Conservation (phyloP, 2,113 vertebrate genomes). For the Malurus cyaneus region DNA sequence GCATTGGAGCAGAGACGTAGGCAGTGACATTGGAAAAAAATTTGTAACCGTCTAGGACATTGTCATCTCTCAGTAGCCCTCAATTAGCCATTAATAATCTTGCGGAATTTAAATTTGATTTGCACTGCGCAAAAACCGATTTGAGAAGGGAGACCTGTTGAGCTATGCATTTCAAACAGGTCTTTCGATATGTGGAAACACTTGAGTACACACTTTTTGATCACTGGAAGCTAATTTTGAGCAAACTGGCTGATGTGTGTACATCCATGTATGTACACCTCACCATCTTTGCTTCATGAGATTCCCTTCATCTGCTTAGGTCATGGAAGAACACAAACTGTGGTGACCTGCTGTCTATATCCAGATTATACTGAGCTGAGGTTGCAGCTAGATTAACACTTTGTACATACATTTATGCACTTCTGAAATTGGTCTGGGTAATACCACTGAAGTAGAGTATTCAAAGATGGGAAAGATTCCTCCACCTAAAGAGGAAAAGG, state of each 20-base stretch:
- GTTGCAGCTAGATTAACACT: neutral
- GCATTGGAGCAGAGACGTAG: neutral
- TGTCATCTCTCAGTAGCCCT: conserved; percentile 5
- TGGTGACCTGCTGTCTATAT: neutral
- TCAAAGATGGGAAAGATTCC: neutral
- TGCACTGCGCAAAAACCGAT: neutral
- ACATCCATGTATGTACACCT: neutral
- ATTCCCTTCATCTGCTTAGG: neutral
- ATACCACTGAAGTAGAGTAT: neutral
- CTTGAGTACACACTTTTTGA: neutral
- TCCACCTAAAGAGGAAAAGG: neutral
- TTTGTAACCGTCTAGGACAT: neutral
- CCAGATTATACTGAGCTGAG: neutral
- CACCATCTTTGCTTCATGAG: neutral
- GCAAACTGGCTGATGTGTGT: fast-evolving
- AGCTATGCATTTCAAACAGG: neutral
- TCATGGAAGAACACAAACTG: neutral
- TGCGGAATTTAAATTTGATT: conserved; percentile 37
- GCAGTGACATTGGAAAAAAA: conserved; percentile 14
- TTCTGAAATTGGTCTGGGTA: neutral
- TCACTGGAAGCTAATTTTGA: neutral
- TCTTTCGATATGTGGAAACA: neutral
- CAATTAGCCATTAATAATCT: conserved; percentile 47
- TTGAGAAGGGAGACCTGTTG: neutral
- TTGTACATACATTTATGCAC: neutral